Evolutionary conservation across 1,140 invertebrate species (phyloP), one percentile per base, ranked within the genome.

Genomic region (Anoplophora glabripennis): DNA sequence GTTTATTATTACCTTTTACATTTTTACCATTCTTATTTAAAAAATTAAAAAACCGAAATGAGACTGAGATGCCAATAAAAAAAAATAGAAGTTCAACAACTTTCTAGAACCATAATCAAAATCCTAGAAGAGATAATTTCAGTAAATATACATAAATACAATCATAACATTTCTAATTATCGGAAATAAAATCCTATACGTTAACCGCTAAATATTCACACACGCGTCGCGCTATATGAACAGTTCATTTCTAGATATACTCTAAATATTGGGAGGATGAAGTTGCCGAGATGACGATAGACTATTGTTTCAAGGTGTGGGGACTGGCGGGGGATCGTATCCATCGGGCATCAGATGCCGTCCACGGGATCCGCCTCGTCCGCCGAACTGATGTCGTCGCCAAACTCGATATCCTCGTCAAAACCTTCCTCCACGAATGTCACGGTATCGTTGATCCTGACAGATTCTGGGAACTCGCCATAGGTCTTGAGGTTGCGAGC

Each of bases 401-500:
- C 93, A 69, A 96, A 96, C 76, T 94, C 92, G 78, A 96, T 96
- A 72, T 95, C 93, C 78, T 94, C 92, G 79, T 96, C 93, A 70
- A 93, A 87, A 65, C 91, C 92, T 78, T 94, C 93, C 72, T 94
- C 93, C 60, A 94, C 91, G 77, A 95, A 95, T 54, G 92, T 93
- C 66, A 93, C 92, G 61, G 89, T 94, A 68, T 96, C 93, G 74
- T 94, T 95, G 81, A 96, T 94, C 76, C 92, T 90, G 67, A 94
- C 91, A 72, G 92, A 94, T 84, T 99, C 96, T 63, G 97, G 97
- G 77, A 99, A 92, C 84, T 99, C 96, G 72, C 96, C 96, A 74
- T 99, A 98, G 18, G 96, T 94, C 81, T 99, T 99, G 69, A 99
- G 83, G 84, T 99, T 98, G 73, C 97, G 86, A 40, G 97, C 97